These are phyloP conservation scores for Himantopus leucocephalus DNA, from an alignment of 2,113 vertebrate genomes.

Conservation along the genomic window DNA sequence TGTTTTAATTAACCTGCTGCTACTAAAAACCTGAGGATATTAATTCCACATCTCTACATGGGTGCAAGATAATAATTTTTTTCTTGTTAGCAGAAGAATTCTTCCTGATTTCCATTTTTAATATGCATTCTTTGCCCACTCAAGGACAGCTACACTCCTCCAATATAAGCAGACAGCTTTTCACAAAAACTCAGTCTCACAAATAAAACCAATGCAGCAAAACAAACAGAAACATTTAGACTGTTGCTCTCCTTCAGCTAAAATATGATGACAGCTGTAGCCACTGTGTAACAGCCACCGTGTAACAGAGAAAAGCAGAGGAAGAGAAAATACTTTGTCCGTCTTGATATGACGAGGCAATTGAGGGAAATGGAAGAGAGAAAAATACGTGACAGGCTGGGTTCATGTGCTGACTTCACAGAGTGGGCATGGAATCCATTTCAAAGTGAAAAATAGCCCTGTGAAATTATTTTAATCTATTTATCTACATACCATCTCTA, in stretches of 20 bases:
- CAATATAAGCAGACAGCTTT: neutral
- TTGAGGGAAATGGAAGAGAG: neutral
- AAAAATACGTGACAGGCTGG: rapidly evolving
- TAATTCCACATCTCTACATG: neutral
- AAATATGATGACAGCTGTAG: neutral
- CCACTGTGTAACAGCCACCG: neutral
- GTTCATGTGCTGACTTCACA: neutral
- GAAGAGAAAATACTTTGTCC: neutral
- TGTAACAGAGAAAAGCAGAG: neutral
- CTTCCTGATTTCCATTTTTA: neutral
- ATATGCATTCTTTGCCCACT: neutral
- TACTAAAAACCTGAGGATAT: neutral
- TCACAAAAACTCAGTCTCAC: neutral
- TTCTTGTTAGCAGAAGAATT: neutral
- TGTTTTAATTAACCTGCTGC: constrained; percentile 2
- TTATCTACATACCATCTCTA: neutral
- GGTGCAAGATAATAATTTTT: neutral
- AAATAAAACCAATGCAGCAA: neutral
- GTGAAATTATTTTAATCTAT: neutral
- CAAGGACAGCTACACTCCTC: neutral
- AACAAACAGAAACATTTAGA: neutral
- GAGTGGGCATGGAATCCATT: neutral
- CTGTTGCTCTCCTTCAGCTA: neutral
- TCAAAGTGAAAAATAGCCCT: neutral
- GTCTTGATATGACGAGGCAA: neutral